phyloP scores from a whole-genome alignment of 2,113 vertebrate genomes.

The Epinephelus lanceolatus region DNA sequence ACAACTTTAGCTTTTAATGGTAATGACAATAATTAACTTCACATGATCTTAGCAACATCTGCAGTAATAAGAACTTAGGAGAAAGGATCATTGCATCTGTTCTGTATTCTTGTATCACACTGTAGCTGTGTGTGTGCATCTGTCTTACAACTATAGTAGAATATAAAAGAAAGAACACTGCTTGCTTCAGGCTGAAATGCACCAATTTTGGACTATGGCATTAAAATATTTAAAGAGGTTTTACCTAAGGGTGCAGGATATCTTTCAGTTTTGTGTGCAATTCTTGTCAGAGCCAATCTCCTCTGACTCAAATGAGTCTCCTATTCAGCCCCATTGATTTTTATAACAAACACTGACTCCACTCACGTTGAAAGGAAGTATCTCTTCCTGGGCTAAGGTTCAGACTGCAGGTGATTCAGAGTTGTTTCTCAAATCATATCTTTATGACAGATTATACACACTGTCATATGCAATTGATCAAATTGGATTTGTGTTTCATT shows the following conservation, averaged over 20 bases:
- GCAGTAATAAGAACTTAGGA: not conserved
- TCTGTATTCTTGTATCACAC: not conserved
- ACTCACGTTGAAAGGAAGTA: not conserved
- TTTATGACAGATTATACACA: no score
- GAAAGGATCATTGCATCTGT: not conserved
- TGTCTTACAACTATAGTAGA: not conserved
- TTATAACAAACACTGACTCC: slow-evolving; percentile 15
- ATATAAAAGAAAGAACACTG: not conserved
- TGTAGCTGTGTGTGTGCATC: not conserved
- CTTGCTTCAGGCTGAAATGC: slow-evolving; percentile 19
- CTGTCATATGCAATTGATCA: no score
- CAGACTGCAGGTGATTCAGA: no score
- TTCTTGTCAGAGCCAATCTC: slow-evolving; percentile 26
- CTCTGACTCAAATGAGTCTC: slow-evolving; percentile 18
- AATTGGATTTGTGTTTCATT: no score
- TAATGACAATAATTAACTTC: no score
- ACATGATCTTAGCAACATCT: not conserved
- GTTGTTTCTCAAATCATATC: no score
- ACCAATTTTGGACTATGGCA: slow-evolving; percentile 13
- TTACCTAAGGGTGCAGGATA: not conserved
- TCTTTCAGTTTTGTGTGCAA: slow-evolving; percentile 19
- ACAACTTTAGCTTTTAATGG: not conserved
- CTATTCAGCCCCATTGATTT: slow-evolving; percentile 30
- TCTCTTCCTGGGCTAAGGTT: not conserved
- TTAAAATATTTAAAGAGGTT: slow-evolving; percentile 32